Evolutionary conservation across 2,797 vertebrate species (phyloP).

Genomic region (Picus viridis): DNA sequence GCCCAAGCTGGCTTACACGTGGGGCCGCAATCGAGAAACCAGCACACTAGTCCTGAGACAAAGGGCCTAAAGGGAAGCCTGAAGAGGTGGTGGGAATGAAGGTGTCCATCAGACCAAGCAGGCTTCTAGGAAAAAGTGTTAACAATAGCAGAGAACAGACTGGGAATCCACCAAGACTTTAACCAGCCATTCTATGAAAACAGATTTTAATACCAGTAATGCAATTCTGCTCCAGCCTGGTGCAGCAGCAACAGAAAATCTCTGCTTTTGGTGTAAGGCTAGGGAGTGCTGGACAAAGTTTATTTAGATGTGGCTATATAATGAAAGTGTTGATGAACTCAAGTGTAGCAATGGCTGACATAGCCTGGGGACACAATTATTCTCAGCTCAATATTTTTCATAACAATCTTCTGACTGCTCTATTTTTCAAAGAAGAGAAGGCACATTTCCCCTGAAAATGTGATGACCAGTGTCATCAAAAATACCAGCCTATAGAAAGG

Average conservation of each 20-base stretch:
- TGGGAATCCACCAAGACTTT: not conserved
- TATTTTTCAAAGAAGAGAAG: conserved; percentile 7
- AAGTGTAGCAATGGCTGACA: not conserved
- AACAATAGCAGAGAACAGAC: not conserved
- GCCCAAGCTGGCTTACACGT: not conserved
- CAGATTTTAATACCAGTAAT: not conserved
- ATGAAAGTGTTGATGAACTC: not conserved
- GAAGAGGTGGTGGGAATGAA: not conserved
- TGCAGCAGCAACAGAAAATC: not conserved
- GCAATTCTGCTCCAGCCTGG: not conserved
- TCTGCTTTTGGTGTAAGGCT: not conserved
- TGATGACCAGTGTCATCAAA: not conserved
- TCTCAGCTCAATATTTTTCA: not conserved
- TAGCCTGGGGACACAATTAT: not conserved
- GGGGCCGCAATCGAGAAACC: not conserved
- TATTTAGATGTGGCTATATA: not conserved
- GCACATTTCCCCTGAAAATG: not conserved
- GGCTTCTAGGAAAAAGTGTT: not conserved
- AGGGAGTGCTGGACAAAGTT: not conserved
- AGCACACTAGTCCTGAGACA: not conserved
- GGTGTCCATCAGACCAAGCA: not conserved
- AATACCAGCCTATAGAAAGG: not conserved
- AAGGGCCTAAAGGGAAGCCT: not conserved
- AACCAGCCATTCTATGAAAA: not conserved
- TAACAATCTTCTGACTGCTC: not conserved